Evolutionary conservation across 2,888 invertebrate species (phyloP), one percentile per base, ranked within the genome.

Genomic region (Cacoxenus indagator): DNA sequence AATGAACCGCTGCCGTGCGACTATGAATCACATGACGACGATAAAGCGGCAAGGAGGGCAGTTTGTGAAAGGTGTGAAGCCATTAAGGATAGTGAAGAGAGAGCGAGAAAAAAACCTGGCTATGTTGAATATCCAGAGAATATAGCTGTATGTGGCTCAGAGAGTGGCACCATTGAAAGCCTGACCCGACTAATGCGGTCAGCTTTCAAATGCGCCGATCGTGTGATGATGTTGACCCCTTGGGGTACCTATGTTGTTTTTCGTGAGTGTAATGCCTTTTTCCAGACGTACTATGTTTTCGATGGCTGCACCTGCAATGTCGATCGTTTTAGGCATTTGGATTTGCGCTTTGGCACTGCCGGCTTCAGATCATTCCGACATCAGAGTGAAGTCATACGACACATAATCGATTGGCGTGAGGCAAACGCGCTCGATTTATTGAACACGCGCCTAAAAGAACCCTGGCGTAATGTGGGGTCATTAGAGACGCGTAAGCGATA

Each of bases 221-320:
- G 88, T 9, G 75, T 86, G 4, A 73, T 88, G 0, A 75, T 80
- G 0, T 84, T 88, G 79, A 87, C 88, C 0, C 87, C 87, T 1
- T 87, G 87, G 87, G 87, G 86, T 8, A 87, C 87, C 65, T 88
- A 85, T 75, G 83, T 87, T 0, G 79, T 86, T 1, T 88, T 88
- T n/a, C 57, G 26, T 1, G 37, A 14, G 0, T 43, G 24, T 1
- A 17, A 61, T n/a, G 51, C 51, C 17, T 37, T 68, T 5, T 8
- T 9, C 1, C 67, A 72, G 29, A 37, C 59, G 1, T 86, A 78
- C 71, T 84, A 81, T 45, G 51, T 88, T 0, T 87, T 85, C 27
- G 84, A 87, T 70, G 88, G 88, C 6, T 88, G 88, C 64, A 87
- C 85, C 6, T 87, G 88, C 67, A 83, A 87, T 70, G 72, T 87